Conservation (phyloP, 2,888 invertebrate species). For the Dexiosoma caninum region DNA sequence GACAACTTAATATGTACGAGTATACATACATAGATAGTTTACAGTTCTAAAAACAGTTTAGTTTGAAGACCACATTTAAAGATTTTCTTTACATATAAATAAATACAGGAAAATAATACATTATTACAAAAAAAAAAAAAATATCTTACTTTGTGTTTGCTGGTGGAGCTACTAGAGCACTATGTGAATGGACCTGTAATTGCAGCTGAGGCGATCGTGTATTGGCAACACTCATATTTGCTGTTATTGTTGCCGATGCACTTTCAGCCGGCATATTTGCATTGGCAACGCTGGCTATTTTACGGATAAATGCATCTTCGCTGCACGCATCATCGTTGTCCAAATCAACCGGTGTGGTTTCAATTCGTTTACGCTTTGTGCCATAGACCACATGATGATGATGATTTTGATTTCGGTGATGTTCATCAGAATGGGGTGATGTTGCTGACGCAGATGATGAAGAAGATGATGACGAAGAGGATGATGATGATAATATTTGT, state of each 20-base stretch:
- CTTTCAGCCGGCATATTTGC: slow-evolving; percentile 24
- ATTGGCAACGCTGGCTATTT: slow-evolving; percentile 71
- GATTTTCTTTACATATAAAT: too few species aligned
- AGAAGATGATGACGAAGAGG: slow-evolving; percentile 40
- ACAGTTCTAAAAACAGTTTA: too few species aligned
- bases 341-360: slow-evolving; percentile 72
- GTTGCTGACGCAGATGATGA: slow-evolving; percentile 56
- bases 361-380: slow-evolving; percentile 73
- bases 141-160: slow-evolving; percentile 67
- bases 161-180: not conserved
- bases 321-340: slow-evolving; percentile 78
- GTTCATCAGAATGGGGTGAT: slow-evolving; percentile 51
- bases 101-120: too few species aligned
- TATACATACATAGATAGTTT: too few species aligned
- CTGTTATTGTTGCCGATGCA: not conserved
- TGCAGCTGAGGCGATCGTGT: slow-evolving; percentile 29
- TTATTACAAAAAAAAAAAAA: not conserved
- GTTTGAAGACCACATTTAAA: too few species aligned
- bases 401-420: slow-evolving; percentile 55
- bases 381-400: slow-evolving; percentile 62
- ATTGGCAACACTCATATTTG: not conserved
- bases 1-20: too few species aligned
- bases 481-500: slow-evolving; percentile 58
- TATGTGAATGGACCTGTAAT: slow-evolving; percentile 11
- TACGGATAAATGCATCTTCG: slow-evolving; percentile 77